Evolutionary conservation across 2,888 invertebrate species (phyloP).

Genomic region (Trichacis sp.): DNA sequence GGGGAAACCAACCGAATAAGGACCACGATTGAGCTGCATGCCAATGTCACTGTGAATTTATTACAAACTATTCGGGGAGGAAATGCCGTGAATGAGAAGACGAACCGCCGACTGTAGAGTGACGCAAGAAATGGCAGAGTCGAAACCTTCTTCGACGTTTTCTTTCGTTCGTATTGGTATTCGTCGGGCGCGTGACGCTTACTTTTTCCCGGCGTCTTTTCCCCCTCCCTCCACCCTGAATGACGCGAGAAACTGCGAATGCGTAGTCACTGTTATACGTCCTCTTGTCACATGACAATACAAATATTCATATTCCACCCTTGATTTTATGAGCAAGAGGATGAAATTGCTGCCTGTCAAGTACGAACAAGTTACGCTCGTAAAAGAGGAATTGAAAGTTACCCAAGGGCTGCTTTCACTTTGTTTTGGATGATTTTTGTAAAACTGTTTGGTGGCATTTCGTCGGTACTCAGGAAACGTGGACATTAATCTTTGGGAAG

Average conservation of each 20-base stretch:
- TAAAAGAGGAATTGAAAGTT: neutral
- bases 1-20: constrained; percentile 25
- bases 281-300: constrained; percentile 22
- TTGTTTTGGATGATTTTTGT: neutral
- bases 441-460: too few species aligned
- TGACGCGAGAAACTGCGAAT: constrained; percentile 48
- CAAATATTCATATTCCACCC: constrained; percentile 4
- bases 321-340: constrained; percentile 4
- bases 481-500: too few species aligned
- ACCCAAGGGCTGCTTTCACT: neutral
- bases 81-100: constrained; percentile 33
- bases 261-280: constrained; percentile 30
- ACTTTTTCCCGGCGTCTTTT: constrained; percentile 41
- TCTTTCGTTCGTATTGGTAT: constrained; percentile 34
- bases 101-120: constrained; percentile 36
- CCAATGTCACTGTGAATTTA: constrained; percentile 43
- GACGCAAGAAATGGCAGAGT: constrained; percentile 41
- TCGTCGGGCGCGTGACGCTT: constrained; percentile 37
- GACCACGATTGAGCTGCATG: constrained; percentile 43
- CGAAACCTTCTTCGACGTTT: constrained; percentile 27
- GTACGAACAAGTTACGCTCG: neutral
- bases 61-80: constrained; percentile 35
- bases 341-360: constrained; percentile 1
- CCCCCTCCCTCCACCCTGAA: constrained; percentile 48
- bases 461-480: too few species aligned